A percentile compares a stretch with the other conserved stretches of the same genome.
Evolutionary conservation across 1,140 invertebrate species (phyloP).

Genomic region (Cheumatopsyche charites): DNA sequence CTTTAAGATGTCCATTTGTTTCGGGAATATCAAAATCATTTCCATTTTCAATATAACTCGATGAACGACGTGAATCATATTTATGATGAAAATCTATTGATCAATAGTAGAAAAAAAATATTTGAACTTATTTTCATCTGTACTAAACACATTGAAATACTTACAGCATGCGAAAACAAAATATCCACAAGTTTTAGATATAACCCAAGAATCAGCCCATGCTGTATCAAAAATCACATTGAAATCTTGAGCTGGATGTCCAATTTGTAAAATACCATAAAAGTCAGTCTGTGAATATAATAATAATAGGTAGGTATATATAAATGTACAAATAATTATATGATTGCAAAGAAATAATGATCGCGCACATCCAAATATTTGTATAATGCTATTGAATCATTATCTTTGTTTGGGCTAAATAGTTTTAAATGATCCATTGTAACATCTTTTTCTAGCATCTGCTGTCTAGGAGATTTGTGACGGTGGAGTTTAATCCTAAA

Average conservation of each 20-base stretch:
- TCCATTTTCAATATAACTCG: constrained; percentile 69
- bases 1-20: constrained; percentile 66
- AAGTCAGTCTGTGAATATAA: constrained; percentile 67
- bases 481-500: constrained; percentile 26
- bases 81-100: constrained; percentile 51
- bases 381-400: constrained; percentile 52
- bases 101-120: neutral
- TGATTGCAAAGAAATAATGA: constrained; percentile 20
- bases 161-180: constrained; percentile 70
- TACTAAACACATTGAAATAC: no score
- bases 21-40: constrained; percentile 65
- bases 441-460: constrained; percentile 28
- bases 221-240: constrained; percentile 74
- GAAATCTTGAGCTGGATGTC: constrained; percentile 67
- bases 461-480: constrained; percentile 15
- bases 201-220: constrained; percentile 71
- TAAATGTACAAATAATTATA: neutral
- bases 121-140: no score
- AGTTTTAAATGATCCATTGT: constrained; percentile 27
- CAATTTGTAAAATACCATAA: constrained; percentile 68
- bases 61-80: constrained; percentile 61
- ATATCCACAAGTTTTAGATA: constrained; percentile 66
- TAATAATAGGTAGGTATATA: constrained; percentile 6
- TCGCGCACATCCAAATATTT: constrained; percentile 53
- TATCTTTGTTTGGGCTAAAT: constrained; percentile 28